phyloP scores from a whole-genome alignment of 2,888 invertebrate species.

The Cylloceria caligata region DNA sequence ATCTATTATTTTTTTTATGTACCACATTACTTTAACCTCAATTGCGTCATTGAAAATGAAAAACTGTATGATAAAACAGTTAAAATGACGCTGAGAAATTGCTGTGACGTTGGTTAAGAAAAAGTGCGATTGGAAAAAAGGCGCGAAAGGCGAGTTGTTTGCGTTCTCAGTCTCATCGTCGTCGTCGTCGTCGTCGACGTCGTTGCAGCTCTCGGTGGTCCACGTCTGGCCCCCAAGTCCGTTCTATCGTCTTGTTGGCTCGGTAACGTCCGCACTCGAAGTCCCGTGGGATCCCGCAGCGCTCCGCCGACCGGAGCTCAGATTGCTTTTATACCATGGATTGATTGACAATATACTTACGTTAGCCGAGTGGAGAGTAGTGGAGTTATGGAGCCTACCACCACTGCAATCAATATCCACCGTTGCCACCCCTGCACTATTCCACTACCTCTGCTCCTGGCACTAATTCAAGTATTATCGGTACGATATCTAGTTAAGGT shows the following conservation, averaged over 20 bases:
- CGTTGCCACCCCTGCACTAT: constrained; percentile 7
- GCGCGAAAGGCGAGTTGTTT: constrained; percentile 57
- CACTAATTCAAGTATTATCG: not conserved
- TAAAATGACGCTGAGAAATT: not conserved
- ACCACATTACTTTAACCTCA: too few relatives aligned
- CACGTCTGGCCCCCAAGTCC: constrained; percentile 40
- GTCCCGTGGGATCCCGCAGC: constrained; percentile 68
- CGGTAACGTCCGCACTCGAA: constrained; percentile 64
- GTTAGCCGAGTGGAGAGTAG: constrained; percentile 80
- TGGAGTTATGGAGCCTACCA: constrained; percentile 76
- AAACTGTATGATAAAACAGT: too few relatives aligned
- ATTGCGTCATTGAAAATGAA: too few relatives aligned
- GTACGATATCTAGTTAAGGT: not conserved
- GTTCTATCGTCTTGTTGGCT: constrained; percentile 41
- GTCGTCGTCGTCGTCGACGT: constrained; percentile 31
- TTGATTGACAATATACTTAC: constrained; percentile 85
- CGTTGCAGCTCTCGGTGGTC: constrained; percentile 39
- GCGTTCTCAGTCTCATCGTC: constrained; percentile 58
- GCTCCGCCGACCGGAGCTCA: constrained; percentile 82
- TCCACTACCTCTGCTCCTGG: not conserved
- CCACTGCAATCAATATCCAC: constrained; percentile 64
- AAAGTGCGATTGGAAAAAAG: constrained; percentile 10
- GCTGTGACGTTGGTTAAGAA: not conserved
- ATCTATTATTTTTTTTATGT: not conserved
- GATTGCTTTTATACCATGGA: constrained; percentile 84